Evolutionary conservation across 2,113 vertebrate species (phyloP), one percentile per base, ranked within the genome.

Genomic region (Myiozetetes cayanensis): DNA sequence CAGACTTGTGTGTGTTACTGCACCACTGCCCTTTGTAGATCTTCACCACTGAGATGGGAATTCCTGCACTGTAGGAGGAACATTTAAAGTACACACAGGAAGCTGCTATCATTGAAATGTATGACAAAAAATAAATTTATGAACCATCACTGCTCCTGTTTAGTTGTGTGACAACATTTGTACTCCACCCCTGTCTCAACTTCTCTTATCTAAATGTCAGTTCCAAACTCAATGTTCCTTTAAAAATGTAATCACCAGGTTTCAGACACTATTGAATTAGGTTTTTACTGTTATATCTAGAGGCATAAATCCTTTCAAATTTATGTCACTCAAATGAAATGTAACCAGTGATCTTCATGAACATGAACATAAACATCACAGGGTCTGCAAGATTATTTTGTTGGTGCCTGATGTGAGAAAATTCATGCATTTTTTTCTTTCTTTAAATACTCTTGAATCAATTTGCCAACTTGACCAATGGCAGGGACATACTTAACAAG

Each of bases 231-330:
- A 94, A 90, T 90, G 76, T 89, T 93, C 90, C 92, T 95, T 94
- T 96, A 96, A 96, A 97, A 97, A 94, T 79, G 90, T 92, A 96
- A 96, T 96, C 96, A 96, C 66, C 76, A 81, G 90, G 92, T 90
- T 96, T 83, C 93, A 96, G 93, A 92, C 80, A 75, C 65, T 86
- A 75, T 4, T 89, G 93, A 95, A 96, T 80, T 92, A 86, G 89
- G 71, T 94, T 94, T 92, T 92, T 77, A 65, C 84, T 65, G 49
- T 91, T 96, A 62, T 37, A 95, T 61, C 87, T 94, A 75, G 46
- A 96, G 55, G 35, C 71, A 92, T 94, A 96, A 96, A 96, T 96
- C 87, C 71, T 94, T 93, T 89, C 77, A 91, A 91, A 93, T 93
- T 83, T 85, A 90, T 90, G 84, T 94, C 89, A 94, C 46, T 50